Percentiles rank a stretch among this genome's conserved stretches.
Conservation (phyloP, 2,113 vertebrate genomes). For the Rafetus swinhoei region DNA sequence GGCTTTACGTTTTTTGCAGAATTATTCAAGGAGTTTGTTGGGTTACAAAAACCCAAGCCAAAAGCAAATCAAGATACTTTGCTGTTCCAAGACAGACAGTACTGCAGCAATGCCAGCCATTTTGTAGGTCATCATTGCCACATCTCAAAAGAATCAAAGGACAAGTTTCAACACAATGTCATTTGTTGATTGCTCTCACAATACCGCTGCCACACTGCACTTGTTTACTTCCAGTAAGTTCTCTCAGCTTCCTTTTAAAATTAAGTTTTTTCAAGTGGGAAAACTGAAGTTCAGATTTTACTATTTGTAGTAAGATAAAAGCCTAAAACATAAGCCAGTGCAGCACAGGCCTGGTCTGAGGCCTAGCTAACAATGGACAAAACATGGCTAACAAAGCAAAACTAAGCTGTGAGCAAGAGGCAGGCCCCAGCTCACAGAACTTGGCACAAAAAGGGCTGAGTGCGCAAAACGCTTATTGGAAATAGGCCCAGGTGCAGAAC, state of each 20-base stretch:
- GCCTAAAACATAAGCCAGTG: no score
- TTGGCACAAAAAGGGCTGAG: no score
- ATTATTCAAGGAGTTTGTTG: neutral
- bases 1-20: neutral
- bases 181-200: neutral
- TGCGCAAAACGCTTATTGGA: no score
- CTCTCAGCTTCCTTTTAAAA: neutral
- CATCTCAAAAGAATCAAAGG: neutral
- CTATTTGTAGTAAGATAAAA: no score
- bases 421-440: no score
- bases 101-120: neutral
- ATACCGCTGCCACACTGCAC: neutral
- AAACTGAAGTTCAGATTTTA: no score
- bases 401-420: no score
- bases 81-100: neutral
- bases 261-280: neutral
- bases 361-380: no score
- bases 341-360: no score
- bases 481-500: no score
- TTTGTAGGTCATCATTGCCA: neutral
- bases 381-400: no score
- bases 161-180: neutral
- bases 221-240: neutral
- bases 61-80: neutral
- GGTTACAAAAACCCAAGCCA: neutral